Evolutionary conservation across 2,113 vertebrate species (phyloP), one percentile per base, ranked within the genome.

Genomic region (Petrocephalus zakoni): DNA sequence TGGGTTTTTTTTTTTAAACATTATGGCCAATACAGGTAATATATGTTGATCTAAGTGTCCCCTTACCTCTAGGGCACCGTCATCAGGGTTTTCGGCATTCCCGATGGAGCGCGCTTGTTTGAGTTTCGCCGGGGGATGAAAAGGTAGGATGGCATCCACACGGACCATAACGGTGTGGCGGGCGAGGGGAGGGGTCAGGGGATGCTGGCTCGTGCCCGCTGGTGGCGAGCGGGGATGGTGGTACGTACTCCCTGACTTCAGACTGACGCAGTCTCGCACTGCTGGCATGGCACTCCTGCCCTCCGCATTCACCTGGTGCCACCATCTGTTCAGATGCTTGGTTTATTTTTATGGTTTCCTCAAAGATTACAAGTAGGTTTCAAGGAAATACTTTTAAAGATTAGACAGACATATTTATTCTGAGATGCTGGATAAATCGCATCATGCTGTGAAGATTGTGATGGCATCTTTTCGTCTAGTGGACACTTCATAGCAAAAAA

Each of bases 61-160:
- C 51, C 55, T 90, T 58, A 46, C 89, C 82, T 2, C 34, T 94
- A 99, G 98, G 98, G 98, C 88, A 99, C 98, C 0, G 98, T 99
- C 87, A 98, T 99, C 91, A 96, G 98, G 89, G 98, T 99, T 47
- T 99, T 99, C 95, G 96, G 96, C 46, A 89, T 97, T 88, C 98
- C 98, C 8, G 97, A 97, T 2, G 98, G 98, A 91, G 96, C 96
- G 90, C 97, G 94, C 86, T 95, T 98, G 87, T 98, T 96, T 90
- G 98, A 98, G 94, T 99, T 99, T 91, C 96, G 97, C 42, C 93
- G 97, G 93, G 97, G 98, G 90, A 97, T 99, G 98, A 99, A 98
- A 93, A 98, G 98, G 97, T 98, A 22, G 92, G 96, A 78, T 17
- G 1, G 81, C 25, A 15, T 6, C 53, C 53, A 21, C 29, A 5